These are phyloP conservation scores for Prochilodus magdalenae DNA, from an alignment of 2,113 vertebrate species.

Conservation along the genomic window DNA sequence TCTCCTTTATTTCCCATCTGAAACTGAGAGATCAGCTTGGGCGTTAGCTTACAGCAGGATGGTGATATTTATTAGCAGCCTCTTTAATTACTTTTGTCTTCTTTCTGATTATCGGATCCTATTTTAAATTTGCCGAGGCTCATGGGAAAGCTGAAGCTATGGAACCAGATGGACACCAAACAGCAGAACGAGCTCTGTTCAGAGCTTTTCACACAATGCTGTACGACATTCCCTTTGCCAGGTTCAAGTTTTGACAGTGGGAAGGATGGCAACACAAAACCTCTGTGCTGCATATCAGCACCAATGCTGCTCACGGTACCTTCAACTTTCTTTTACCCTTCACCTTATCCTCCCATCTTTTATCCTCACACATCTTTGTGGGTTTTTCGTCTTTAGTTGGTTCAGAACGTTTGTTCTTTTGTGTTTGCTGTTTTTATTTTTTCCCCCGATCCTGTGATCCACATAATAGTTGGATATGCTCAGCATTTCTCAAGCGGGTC, in stretches of 20 bases:
- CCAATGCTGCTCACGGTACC: not conserved
- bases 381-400: not conserved
- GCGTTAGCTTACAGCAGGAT: not conserved
- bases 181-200: not conserved
- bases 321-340: slow-evolving; percentile 13
- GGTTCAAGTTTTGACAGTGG: not conserved
- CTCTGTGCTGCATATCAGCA: not conserved
- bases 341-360: slow-evolving; percentile 15
- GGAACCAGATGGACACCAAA: slow-evolving; percentile 1
- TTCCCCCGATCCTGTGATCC: not conserved
- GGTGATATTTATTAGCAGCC: slow-evolving; percentile 22
- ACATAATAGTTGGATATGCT: slow-evolving; percentile 1
- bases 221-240: not conserved
- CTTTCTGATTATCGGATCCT: slow-evolving; percentile 1
- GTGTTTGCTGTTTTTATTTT: not conserved
- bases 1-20: slow-evolving; percentile 5
- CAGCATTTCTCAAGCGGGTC: not conserved
- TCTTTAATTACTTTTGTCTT: slow-evolving; percentile 27
- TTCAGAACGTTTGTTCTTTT: not conserved
- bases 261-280: not conserved
- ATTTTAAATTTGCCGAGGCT: slow-evolving; percentile 4
- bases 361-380: slow-evolving; percentile 12
- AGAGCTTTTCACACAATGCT: not conserved
- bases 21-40: slow-evolving; percentile 1
- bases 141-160: not conserved